These are phyloP conservation scores for Parasteatoda lunata DNA, from an alignment of 2,888 invertebrate species.

Conservation along the genomic window DNA sequence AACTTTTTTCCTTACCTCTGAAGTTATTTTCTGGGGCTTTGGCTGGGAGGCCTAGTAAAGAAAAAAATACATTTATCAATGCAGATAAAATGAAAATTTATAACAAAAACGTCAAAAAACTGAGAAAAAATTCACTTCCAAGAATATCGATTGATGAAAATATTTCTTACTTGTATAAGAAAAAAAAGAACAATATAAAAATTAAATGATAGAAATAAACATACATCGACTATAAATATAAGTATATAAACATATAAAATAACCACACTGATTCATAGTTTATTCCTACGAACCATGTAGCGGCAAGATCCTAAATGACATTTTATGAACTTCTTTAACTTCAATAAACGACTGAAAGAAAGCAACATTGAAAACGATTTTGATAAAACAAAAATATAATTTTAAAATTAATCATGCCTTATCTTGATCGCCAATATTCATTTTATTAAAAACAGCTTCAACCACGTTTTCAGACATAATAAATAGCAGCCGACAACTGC, in stretches of 20 bases:
- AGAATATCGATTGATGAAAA: no score
- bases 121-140: no score
- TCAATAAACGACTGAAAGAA: constrained; percentile 44
- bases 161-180: background rate
- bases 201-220: background rate
- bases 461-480: constrained; percentile 64
- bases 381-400: constrained; percentile 19
- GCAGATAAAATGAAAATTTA: no score
- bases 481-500: constrained; percentile 15
- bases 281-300: constrained; percentile 57
- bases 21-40: constrained; percentile 23
- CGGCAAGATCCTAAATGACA: constrained; percentile 19
- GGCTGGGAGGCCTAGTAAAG: constrained; percentile 33
- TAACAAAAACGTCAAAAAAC: no score
- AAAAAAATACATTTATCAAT: background rate
- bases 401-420: constrained; percentile 65
- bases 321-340: constrained; percentile 18
- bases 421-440: constrained; percentile 51
- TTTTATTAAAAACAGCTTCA: constrained; percentile 43
- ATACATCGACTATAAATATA: background rate
- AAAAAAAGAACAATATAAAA: background rate
- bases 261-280: constrained; percentile 15
- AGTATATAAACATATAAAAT: background rate
- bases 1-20: constrained; percentile 25
- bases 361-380: constrained; percentile 33